Evolutionary conservation across 2,113 vertebrate species (phyloP).

Genomic region (Psittacula cyanocephala): DNA sequence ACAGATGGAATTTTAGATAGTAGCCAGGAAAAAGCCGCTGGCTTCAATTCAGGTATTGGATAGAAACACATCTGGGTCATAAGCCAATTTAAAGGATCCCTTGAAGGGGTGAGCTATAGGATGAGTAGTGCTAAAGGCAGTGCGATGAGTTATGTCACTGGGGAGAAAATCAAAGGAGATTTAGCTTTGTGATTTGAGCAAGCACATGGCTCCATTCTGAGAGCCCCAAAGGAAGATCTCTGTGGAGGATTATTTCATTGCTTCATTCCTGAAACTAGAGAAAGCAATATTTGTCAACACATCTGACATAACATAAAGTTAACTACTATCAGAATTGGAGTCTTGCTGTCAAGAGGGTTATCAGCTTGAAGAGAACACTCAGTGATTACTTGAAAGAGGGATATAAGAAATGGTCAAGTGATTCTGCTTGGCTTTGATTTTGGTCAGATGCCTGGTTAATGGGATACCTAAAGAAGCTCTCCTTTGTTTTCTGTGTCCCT

Average conservation of each 20-base stretch:
- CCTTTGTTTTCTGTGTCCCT: background rate
- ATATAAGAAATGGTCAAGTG: background rate
- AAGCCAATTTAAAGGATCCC: background rate
- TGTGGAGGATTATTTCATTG: background rate
- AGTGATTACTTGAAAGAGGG: background rate
- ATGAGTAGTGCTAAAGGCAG: slow-evolving; percentile 1
- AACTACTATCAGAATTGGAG: background rate
- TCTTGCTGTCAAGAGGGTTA: background rate
- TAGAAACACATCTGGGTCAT: slow-evolving; percentile 19
- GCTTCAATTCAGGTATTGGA: slow-evolving; percentile 26
- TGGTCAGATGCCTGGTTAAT: background rate
- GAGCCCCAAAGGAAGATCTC: background rate
- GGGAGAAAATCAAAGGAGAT: background rate
- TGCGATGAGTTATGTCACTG: background rate
- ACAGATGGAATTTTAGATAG: slow-evolving; percentile 21
- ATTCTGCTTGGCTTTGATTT: background rate
- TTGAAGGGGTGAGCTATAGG: background rate
- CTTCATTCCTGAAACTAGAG: background rate
- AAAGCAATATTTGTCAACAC: background rate
- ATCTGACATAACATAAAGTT: background rate
- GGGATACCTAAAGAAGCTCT: background rate
- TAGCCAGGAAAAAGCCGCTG: background rate
- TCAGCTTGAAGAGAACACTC: background rate
- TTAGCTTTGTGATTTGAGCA: background rate
- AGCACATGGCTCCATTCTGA: background rate